Evolutionary conservation across 2,797 vertebrate genomes (phyloP), one percentile per base, ranked within the genome.

Genomic region (Manis crassicaudata): DNA sequence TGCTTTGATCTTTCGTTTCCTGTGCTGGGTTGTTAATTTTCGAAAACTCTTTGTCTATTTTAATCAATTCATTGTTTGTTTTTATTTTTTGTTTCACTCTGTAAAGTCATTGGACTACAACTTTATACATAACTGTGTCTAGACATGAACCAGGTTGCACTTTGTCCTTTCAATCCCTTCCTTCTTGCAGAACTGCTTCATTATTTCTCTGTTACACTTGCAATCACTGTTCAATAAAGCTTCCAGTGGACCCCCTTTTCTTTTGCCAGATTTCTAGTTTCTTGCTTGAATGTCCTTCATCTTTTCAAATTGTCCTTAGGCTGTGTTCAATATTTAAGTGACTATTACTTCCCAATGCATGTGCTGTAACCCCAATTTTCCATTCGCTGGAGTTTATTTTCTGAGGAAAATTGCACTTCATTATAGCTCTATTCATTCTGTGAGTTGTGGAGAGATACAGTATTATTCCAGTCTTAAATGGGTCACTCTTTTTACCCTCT

Each of bases 281-380:
- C 83, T 96, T 97, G 89, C 97, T 92, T 98, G 96, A 98, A 98
- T 95, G 90, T 81, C 95, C 81, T 97, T 98, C 97, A 98, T 97
- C 62, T 98, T 98, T 98, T 97, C 90, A 97, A 96, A 97, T 98
- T 98, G 98, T 97, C 96, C 82, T 98, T 98, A 97, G 95, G 87
- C 65, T 0, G 0, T 54, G 97, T 98, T 98, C 96, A 98, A 95
- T 95, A 93, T 85, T 96, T 96, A 97, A 97, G 93, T 97, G 97
- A 94, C 96, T 95, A 96, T 98, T 97, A 90, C 88, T 98, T 98
- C 94, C 84, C 92, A 97, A 96, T 95, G 93, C 96, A 97, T 63
- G 93, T n/a, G 43, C 35, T 88, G 37, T 97, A 98, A 98, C 96
- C 95, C 83, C 60, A 56, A 97, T 97, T 98, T 98, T 97, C 94